These are phyloP conservation scores for Ammodytes marinus DNA, from an alignment of 2,113 vertebrate genomes.

Conservation along the genomic window DNA sequence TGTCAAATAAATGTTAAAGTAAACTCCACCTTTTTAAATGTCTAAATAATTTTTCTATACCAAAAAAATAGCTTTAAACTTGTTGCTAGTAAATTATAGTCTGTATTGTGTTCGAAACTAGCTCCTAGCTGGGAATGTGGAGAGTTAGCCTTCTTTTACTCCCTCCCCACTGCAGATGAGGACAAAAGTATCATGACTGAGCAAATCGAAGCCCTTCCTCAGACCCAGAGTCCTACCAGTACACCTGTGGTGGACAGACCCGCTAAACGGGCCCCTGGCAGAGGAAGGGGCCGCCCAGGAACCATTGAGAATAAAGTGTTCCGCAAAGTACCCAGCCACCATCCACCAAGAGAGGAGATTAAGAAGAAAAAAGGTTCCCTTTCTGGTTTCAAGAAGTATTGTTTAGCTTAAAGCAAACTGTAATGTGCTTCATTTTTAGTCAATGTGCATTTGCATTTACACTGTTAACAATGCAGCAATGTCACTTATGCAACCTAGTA, in stretches of 20 bases:
- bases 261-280: conserved; percentile 91
- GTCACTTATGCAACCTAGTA: background rate
- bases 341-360: conserved; percentile 93
- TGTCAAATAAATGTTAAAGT: conserved; percentile 14
- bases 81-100: conserved; percentile 5
- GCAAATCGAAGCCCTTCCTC: conserved; percentile 92
- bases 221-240: conserved; percentile 88
- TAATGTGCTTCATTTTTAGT: background rate
- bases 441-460: background rate
- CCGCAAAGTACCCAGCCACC: conserved; percentile 91
- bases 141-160: conserved; percentile 67
- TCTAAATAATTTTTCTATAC: background rate
- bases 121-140: conserved; percentile 20
- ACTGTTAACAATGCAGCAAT: background rate
- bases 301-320: conserved; percentile 91
- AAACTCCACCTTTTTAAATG: background rate
- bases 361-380: conserved; percentile 98
- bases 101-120: conserved; percentile 38
- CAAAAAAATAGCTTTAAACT: conserved; percentile 22
- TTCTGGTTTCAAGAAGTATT: conserved; percentile 23
- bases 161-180: conserved; percentile 89
- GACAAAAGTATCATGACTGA: conserved; percentile 95
- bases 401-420: conserved; percentile 3
- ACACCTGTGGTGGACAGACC: conserved; percentile 89
- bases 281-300: conserved; percentile 89